These are phyloP conservation scores for Hylaeus volcanicus DNA, from an alignment of 1,140 invertebrate genomes.

Conservation along the genomic window DNA sequence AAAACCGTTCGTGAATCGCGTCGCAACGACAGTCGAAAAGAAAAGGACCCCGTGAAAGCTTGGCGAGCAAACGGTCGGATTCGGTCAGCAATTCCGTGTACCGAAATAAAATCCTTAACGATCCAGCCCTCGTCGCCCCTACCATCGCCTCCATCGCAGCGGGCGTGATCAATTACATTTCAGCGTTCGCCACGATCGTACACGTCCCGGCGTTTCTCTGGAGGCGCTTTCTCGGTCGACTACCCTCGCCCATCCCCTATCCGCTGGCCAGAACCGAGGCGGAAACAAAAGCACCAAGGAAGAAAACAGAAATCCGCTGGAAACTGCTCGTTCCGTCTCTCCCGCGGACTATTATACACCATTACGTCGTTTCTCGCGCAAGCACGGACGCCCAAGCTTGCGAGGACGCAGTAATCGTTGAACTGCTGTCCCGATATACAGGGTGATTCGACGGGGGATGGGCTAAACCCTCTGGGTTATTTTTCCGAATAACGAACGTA, in stretches of 20 bases:
- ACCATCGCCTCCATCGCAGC: too few species aligned
- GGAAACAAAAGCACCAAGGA: not conserved
- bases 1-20: too few species aligned
- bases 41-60: too few species aligned
- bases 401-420: too few species aligned
- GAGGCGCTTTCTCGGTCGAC: not conserved
- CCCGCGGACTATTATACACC: not conserved
- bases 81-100: conserved; percentile 3
- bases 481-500: too few species aligned
- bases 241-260: not conserved
- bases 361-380: not conserved
- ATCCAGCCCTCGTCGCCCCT: not conserved
- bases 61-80: not conserved
- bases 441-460: too few species aligned
- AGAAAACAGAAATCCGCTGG: conserved; percentile 1
- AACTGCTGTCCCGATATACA: too few species aligned
- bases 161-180: conserved; percentile 37
- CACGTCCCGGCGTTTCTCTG: not conserved
- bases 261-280: not conserved
- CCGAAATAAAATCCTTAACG: conserved; percentile 32
- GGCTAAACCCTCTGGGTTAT: too few species aligned
- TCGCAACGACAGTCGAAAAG: too few species aligned
- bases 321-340: not conserved
- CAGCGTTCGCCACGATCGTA: conserved; percentile 16
- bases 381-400: too few species aligned